Base-by-base conservation (phyloP, 2,113 vertebrate species). In the Mustela nigripes region DNA sequence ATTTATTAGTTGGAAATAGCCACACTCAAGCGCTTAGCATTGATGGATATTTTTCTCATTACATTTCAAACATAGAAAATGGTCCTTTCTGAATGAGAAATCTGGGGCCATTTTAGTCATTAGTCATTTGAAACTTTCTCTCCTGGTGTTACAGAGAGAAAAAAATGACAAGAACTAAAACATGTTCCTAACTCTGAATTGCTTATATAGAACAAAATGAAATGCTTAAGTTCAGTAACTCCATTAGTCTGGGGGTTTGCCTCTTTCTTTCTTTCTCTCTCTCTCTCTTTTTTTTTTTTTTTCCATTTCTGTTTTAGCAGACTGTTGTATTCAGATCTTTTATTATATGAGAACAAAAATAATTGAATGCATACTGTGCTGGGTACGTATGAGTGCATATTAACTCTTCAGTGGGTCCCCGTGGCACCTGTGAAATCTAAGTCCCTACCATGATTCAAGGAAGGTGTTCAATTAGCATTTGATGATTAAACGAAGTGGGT, bases 31-130 rank as follows among this genome's bases (percentile, higher is more conserved):
- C 5, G 5, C 89, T 95, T 96, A 97, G 83, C 96, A 95, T 60
- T 98, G 97, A 97, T 98, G 93, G 92, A 98, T 98, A 98, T 97
- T 98, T 98, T 97, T 96, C 97, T 98, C 90, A 96, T 97, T 98
- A 95, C 95, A 94, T 98, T 96, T 98, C 97, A 97, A 96, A 96
- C 94, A 94, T 97, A 96, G 95, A 97, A 98, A 97, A 98, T 96
- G 90, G 79, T 94, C 93, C 94, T 96, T 98, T 97, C 97, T 95
- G 97, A 97, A 98, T 98, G 97, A 98, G 91, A 92, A 97, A 98
- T 98, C 97, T 96, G 80, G 87, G 92, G 91, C 84, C 79, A 94
- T 92, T 97, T 95, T 85, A 98, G 96, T 94, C 97, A 98, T 98
- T 97, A 97, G 97, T 98, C 97, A 98, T 96, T 79, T 85, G 94